A percentile compares a stretch with the other conserved stretches of the same genome.
Evolutionary conservation across 2,888 invertebrate species (phyloP).

Genomic region (Eilema caniola): DNA sequence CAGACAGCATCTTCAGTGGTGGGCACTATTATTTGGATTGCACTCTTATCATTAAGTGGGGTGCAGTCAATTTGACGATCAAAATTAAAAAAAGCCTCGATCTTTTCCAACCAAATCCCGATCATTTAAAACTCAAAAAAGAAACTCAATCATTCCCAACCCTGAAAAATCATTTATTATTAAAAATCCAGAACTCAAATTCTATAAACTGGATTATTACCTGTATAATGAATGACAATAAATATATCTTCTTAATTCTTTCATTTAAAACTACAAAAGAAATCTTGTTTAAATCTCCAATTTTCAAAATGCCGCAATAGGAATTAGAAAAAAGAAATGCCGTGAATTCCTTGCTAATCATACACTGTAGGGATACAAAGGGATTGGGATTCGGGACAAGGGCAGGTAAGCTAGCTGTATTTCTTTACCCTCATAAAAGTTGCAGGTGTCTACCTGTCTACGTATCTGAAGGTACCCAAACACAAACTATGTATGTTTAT

Average conservation of each 20-base stretch:
- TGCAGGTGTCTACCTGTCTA: conserved; percentile 12
- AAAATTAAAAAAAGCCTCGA: too few relatives aligned
- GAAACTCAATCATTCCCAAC: too few relatives aligned
- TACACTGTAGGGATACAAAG: not conserved
- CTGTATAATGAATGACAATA: not conserved
- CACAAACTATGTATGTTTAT: not conserved
- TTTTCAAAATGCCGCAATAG: not conserved
- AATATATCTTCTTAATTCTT: not conserved
- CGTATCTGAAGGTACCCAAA: conserved; percentile 2
- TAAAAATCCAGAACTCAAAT: not conserved
- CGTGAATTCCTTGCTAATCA: not conserved
- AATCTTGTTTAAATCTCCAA: not conserved
- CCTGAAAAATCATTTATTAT: too few relatives aligned
- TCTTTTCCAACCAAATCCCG: too few relatives aligned
- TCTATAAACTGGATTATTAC: not conserved
- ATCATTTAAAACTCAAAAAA: too few relatives aligned
- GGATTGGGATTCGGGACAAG: not conserved
- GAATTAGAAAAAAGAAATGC: not conserved
- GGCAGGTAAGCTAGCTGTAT: conserved; percentile 7
- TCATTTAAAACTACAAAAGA: not conserved
- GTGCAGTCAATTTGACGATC: too few relatives aligned
- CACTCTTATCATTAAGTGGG: too few relatives aligned
- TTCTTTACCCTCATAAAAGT: conserved; percentile 9
- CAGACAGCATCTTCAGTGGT: too few relatives aligned
- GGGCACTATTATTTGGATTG: too few relatives aligned